Evolutionary conservation across 2,888 invertebrate genomes (phyloP), one percentile per base, ranked within the genome.

Genomic region (Callimorpha dominula): DNA sequence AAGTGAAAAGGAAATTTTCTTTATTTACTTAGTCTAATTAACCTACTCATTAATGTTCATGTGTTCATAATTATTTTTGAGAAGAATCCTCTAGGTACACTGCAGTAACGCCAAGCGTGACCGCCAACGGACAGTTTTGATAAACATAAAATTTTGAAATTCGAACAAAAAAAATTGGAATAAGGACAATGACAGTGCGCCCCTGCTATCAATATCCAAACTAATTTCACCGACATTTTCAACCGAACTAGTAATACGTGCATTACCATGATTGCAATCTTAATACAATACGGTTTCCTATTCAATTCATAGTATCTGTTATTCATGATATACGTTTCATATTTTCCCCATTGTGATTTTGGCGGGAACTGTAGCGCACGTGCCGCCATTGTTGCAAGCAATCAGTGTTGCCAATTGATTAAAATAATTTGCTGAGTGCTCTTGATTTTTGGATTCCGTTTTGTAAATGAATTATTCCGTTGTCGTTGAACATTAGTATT

Each of bases 351-450:
- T 90, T 86, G 82, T 78, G 77, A 78, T 78, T 84, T 81, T 81
- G 81, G 79, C 78, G 77, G 80, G 77, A 77, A 82, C 85, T 86
- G 89, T 86, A 85, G 81, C 84, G 73, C 91, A 86, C 91, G 91
- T 84, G 85, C 85, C 60, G 77, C 81, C 81, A 86, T 91, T 90
- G 90, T 90, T 76, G 63, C 60, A 71, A 52, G 62, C 82, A 82
- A 89, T 88, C 87, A 91, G 85, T 90, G 87, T 88, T 88, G 88
- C 90, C 90, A 92, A 92, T 91, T 91, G 84, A 87, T 87, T 85
- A 85, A 82, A 85, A 80, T 81, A 81, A 84, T 85, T 86, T 78
- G 60, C 50, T 66, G 66, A 83, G 83, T 82, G 79, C 77, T 74
- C 73, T 81, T 81, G 73, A 81, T 77, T 80, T 81, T 74, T 62